phyloP scores from a whole-genome alignment of 2,113 vertebrate species.

The Ptilonorhynchus violaceus region DNA sequence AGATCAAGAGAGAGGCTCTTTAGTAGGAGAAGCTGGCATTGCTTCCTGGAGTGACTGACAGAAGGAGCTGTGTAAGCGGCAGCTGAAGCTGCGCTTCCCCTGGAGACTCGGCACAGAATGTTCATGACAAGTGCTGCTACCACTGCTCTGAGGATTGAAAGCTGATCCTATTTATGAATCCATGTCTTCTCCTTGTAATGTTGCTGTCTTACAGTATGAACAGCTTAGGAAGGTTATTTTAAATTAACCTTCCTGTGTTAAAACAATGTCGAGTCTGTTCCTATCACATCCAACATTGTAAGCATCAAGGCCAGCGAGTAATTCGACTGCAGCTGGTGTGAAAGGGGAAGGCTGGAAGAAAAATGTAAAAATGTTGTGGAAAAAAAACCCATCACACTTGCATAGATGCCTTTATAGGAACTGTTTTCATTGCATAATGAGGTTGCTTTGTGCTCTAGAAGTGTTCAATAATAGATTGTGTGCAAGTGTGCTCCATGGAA shows the following conservation, averaged over 20 bases:
- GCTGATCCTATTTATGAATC: constrained; percentile 48
- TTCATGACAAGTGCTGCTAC: constrained; percentile 46
- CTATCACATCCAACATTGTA: constrained; percentile 17
- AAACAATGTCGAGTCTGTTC: constrained; percentile 54
- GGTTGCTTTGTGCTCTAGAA: background rate
- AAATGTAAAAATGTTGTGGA: background rate
- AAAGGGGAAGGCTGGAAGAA: background rate
- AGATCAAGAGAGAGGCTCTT: background rate
- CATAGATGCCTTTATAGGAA: background rate
- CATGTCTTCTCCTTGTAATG: constrained; percentile 15
- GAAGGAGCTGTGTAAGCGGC: constrained; percentile 10
- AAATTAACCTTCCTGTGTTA: constrained; percentile 59
- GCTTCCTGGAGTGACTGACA: background rate
- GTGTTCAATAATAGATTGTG: background rate
- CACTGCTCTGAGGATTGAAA: constrained; percentile 13
- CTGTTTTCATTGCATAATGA: background rate
- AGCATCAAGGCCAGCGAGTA: background rate
- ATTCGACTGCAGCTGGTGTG: background rate
- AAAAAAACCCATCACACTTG: background rate
- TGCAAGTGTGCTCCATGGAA: background rate
- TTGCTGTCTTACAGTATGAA: constrained; percentile 39
- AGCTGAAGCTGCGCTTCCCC: background rate
- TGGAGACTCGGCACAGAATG: background rate
- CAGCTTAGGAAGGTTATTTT: constrained; percentile 55
- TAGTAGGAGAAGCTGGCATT: background rate